Base-by-base conservation (phyloP, 2,113 vertebrate species). In the Leiothrix lutea region DNA sequence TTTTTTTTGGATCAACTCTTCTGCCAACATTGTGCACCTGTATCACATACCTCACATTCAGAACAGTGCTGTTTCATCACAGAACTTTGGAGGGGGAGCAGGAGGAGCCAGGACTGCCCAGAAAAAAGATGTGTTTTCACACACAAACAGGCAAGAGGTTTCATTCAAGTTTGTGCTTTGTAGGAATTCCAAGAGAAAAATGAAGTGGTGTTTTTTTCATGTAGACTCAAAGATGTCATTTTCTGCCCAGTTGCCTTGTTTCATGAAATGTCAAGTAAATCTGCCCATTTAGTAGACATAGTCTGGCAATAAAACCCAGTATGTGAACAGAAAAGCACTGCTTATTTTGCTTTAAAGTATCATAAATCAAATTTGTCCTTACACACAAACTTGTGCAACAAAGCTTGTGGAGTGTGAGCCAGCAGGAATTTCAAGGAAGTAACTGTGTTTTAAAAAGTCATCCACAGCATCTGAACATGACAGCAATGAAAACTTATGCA, bases 151-250 rank as follows among this genome's bases (percentile, higher is more conserved):
- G 25, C 11, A 93, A 73, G 28, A 66, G 8, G 33, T 48, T 77
- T 80, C 12, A 28, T 60, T 87, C 19, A 64, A 47, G 11, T 42
- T 23, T 38, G 50, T 48, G 28, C 17, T 85, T 72, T 45, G 25
- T 29, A 70, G 67, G 29, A 77, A 77, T 71, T 54, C 47, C 29
- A 42, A 81, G 11, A 80, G 20, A 62, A 70, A 90, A 94, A 69
- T 2, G 28, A 66, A 71, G 7, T 3, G 1, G 0, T 20, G 7
- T 0, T 0, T 21, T 62, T 81, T 79, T n/a, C 7, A 5, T 6
- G 10, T 26, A 69, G 40, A 69, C 36, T 38, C 71, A 74, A 57
- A 48, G 85, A 84, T 4, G 5, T 5, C 12, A 31, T 92, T 95
- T 95, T 89, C 70, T 92, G 57, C 85, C 57, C 70, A 88, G 45